phyloP scores from a whole-genome alignment of 2,888 invertebrate genomes.

The Leucoma salicis region DNA sequence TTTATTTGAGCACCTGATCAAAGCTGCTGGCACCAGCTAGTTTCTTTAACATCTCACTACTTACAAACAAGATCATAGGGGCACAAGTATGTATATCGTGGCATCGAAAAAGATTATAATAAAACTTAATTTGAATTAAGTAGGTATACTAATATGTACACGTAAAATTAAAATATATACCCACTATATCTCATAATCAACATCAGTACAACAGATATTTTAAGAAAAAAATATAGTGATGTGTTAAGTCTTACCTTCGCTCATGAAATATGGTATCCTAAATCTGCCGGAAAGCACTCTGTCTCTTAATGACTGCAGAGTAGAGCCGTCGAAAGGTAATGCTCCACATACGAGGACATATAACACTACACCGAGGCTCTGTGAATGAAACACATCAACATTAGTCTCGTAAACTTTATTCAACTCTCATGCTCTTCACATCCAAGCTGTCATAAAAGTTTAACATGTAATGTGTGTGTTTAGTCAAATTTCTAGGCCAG shows the following conservation, averaged over 20 bases:
- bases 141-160: too few relatives aligned
- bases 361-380: constrained; percentile 98
- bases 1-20: too few relatives aligned
- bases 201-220: constrained; percentile 13
- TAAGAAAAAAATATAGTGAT: constrained; percentile 19
- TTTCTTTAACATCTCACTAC: too few relatives aligned
- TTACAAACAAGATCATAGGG: too few relatives aligned
- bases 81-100: too few relatives aligned
- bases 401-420: not conserved
- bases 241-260: constrained; percentile 87
- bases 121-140: too few relatives aligned
- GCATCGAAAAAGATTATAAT: too few relatives aligned
- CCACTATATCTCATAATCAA: too few relatives aligned
- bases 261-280: constrained; percentile 99
- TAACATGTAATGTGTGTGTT: not conserved
- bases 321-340: constrained; percentile 97
- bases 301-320: constrained; percentile 94
- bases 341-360: constrained; percentile 98
- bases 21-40: too few relatives aligned
- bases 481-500: not conserved
- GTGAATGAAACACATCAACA: constrained; percentile 30
- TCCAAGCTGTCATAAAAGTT: not conserved
- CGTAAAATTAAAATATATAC: too few relatives aligned
- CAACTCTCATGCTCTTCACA: not conserved
- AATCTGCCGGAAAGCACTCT: constrained; percentile 96